Evolutionary conservation across 2,113 vertebrate species (phyloP).

Genomic region (Ploceus nigricollis): DNA sequence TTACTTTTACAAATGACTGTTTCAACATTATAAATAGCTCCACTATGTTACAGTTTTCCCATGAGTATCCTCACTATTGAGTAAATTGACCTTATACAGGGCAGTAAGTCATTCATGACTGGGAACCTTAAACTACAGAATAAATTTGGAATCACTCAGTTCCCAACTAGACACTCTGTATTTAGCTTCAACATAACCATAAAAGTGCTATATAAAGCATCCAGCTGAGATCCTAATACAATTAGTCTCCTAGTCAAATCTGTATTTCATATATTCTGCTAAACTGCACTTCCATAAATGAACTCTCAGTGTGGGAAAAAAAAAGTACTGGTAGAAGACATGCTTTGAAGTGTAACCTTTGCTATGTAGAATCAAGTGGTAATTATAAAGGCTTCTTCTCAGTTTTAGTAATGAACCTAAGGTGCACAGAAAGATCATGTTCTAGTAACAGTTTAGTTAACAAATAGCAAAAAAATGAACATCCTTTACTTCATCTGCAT

Average conservation of each 20-base stretch:
- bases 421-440: not conserved
- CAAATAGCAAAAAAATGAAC: not conserved
- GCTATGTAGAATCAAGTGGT: not conserved
- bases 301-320: not conserved
- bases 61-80: not conserved
- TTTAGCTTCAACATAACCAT: not conserved
- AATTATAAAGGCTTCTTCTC: not conserved
- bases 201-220: not conserved
- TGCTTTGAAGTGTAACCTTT: not conserved
- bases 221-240: not conserved
- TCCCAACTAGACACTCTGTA: not conserved
- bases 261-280: not conserved
- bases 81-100: conserved; percentile 13
- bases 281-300: not conserved
- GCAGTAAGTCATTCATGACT: not conserved
- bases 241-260: not conserved
- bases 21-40: conserved; percentile 15
- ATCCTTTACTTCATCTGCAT: not conserved
- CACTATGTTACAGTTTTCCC: not conserved
- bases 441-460: not conserved
- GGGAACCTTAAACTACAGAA: not conserved
- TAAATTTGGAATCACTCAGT: conserved; percentile 17
- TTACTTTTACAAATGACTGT: not conserved
- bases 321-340: not conserved
- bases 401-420: not conserved